Base-by-base conservation (phyloP, 2,888 invertebrate species). In the Caenorhabditis wallacei region DNA sequence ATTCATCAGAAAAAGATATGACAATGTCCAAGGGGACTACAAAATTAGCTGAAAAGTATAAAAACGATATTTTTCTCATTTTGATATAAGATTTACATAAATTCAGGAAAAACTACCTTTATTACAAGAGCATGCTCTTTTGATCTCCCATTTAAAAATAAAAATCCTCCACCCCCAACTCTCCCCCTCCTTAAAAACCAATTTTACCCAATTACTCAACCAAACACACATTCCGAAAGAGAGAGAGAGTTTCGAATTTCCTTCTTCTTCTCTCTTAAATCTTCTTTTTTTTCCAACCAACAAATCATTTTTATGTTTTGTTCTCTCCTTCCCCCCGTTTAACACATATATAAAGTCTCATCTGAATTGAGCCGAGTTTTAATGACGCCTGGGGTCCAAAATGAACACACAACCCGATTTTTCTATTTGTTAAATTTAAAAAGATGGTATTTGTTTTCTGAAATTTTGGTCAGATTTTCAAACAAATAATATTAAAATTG, bases 321-420 rank as follows among this genome's bases (percentile, higher is more conserved):
- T 48, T 51, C 48, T 37, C 66, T 48, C 37, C 53, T 37, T 20
- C n/a, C 51, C 20, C 13, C 24, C 11, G 10, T 16, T 26, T 26
- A 61, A 63, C n/a, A n/a, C n/a, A n/a, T 24, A 72, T 53, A 40
- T 37, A 43, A 54, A 48, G 53, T 26, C 56, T 22, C 35, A 75
- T 75, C 66, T 66, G 75, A 75, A 64, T 75, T 66, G 57, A n/a
- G n/a, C 37, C 35, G 66, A 24, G 48, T 66, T 66, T 75, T 75
- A 75, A 75, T 75, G 75, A 66, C 75, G 75, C 75, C 75, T 75
- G 75, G 66, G 66, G 53, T 66, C 66, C 70, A 18, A 64, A 64
- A 74, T 75, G 74, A 74, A 74, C 74, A 63, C 74, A 54, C 43
- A 20, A 40, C 57, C 2, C 18, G n/a, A 43, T 63, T 51, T 51